phyloP scores from a whole-genome alignment of 2,888 invertebrate genomes.

The Mesochorus sp. region DNA sequence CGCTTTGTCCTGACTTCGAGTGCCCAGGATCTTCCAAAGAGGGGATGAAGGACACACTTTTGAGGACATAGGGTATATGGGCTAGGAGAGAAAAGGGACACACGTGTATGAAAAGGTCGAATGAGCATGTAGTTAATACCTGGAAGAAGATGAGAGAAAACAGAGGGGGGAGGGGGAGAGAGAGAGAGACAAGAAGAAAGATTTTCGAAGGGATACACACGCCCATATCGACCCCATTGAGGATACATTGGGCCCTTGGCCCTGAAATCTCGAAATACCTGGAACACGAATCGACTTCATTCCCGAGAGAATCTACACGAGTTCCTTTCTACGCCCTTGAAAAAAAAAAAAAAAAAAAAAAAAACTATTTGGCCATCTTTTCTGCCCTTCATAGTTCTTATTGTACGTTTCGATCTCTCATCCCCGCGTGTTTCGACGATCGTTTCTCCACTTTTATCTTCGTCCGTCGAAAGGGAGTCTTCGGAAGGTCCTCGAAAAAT shows the following conservation, averaged over 20 bases:
- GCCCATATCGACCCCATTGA: conserved; percentile 78
- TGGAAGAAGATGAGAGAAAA: conserved; percentile 45
- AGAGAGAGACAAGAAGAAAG: conserved; percentile 50
- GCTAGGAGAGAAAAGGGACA: conserved; percentile 27
- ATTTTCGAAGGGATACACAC: conserved; percentile 76
- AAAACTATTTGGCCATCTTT: conserved; percentile 39
- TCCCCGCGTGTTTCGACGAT: conserved; percentile 30
- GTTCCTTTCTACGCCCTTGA: conserved; percentile 10
- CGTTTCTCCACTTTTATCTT: conserved; percentile 31
- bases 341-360: conserved; percentile 16
- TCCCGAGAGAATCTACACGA: conserved; percentile 56
- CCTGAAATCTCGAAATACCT: conserved; percentile 63
- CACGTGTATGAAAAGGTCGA: conserved; percentile 32
- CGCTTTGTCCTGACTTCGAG: conserved; percentile 67
- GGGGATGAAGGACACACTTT: conserved; percentile 17
- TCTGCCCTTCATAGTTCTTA: conserved; percentile 28
- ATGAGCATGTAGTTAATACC: conserved; percentile 51
- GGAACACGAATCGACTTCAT: conserved; percentile 72
- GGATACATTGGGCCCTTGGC: conserved; percentile 74
- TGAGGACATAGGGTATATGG: conserved; percentile 46
- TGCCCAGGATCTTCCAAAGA: conserved; percentile 49
- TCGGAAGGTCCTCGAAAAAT: conserved; percentile 42
- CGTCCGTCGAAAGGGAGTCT: conserved; percentile 48
- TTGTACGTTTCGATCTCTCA: conserved; percentile 34
- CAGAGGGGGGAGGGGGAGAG: conserved; percentile 56